These are phyloP conservation scores for Caenorhabditis sp. DNA, from an alignment of 2,888 invertebrate genomes.

Conservation along the genomic window DNA sequence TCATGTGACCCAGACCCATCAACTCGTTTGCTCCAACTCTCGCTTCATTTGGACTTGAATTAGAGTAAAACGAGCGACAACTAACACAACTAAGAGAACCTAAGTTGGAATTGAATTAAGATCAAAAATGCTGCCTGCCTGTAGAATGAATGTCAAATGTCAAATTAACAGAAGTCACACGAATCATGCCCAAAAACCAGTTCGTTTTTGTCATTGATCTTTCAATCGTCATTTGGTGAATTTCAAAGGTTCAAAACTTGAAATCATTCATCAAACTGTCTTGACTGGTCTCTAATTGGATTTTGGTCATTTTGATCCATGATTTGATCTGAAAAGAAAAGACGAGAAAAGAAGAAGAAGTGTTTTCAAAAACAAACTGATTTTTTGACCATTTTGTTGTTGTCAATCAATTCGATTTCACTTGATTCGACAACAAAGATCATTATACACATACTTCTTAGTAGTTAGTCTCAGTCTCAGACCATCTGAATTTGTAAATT, in stretches of 20 bases:
- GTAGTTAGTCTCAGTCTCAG: neutral
- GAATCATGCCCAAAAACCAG: conserved; percentile 27
- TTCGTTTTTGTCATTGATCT: conserved; percentile 48
- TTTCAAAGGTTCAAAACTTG: conserved; percentile 21
- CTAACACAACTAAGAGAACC: neutral
- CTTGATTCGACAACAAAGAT: neutral
- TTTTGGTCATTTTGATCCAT: neutral
- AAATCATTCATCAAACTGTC: neutral
- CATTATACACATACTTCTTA: neutral
- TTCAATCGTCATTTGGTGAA: conserved; percentile 32
- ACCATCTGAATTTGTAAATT: conserved; percentile 21
- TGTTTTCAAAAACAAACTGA: neutral
- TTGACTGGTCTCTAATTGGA: neutral
- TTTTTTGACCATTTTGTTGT: too few species aligned
- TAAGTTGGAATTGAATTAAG: too few species aligned
- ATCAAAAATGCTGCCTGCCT: too few species aligned
- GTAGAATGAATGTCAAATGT: too few species aligned
- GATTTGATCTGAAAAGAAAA: neutral
- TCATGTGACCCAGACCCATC: conserved; percentile 36
- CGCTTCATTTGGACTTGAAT: neutral
- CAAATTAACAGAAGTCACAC: too few species aligned
- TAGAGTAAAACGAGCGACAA: neutral
- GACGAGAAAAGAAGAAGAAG: too few species aligned
- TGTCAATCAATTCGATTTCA: neutral
- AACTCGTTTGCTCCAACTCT: conserved; percentile 36